These are phyloP conservation scores for Geococcyx californianus DNA, from an alignment of 2,113 vertebrate species.

Conservation along the genomic window DNA sequence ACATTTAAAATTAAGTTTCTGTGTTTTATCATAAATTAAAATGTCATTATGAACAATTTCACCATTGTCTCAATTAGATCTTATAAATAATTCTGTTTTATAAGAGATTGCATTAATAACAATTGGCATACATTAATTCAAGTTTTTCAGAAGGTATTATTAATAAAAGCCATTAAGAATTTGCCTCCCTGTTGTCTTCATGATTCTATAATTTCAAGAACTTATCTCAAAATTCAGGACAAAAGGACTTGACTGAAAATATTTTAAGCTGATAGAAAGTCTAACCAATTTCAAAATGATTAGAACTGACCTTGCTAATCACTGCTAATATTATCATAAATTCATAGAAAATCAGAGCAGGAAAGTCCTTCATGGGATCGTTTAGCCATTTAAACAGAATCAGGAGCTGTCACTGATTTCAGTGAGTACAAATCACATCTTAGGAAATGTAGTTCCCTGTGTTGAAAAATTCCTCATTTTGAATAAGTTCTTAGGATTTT, in stretches of 20 bases:
- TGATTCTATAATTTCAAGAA: neutral
- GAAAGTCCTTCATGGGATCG: neutral
- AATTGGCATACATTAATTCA: neutral
- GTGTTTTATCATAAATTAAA: neutral
- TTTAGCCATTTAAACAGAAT: neutral
- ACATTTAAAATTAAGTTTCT: neutral
- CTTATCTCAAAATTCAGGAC: neutral
- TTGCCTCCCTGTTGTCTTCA: neutral
- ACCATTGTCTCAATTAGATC: neutral
- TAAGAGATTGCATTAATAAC: neutral
- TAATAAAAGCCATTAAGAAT: neutral
- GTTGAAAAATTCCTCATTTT: neutral
- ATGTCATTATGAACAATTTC: slow-evolving; percentile 1
- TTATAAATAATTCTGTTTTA: neutral
- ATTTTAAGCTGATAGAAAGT: neutral
- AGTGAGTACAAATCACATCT: neutral
- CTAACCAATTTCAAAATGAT: neutral
- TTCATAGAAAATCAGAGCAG: neutral
- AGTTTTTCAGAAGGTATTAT: neutral
- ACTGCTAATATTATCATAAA: neutral
- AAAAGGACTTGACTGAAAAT: neutral
- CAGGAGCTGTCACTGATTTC: neutral
- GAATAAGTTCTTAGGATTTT: neutral
- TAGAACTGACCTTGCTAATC: neutral
- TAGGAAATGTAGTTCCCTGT: neutral